Evolutionary conservation across 2,888 invertebrate genomes (phyloP).

Genomic region (Imbricaverruca yamaguchii): DNA sequence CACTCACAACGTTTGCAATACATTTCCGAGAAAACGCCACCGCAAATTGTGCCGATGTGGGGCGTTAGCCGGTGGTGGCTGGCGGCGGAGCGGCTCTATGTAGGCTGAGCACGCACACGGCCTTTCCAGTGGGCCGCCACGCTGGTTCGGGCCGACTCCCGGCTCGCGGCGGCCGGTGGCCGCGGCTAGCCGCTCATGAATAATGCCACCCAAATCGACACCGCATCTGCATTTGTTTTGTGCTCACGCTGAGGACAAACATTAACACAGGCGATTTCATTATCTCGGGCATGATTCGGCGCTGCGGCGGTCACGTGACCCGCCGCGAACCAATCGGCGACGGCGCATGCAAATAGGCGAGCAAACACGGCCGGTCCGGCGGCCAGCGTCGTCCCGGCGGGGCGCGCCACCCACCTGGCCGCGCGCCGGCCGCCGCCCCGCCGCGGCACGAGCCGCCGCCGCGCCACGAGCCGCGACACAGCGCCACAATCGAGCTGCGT

Average conservation of each 20-base stretch:
- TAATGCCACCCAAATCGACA: constrained; percentile 13
- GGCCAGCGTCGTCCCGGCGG: neutral
- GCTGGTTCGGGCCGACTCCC: too few relatives aligned
- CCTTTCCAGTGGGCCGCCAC: too few relatives aligned
- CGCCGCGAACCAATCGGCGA: neutral
- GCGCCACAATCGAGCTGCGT: neutral
- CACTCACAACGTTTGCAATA: constrained; percentile 11
- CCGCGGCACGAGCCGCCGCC: neutral
- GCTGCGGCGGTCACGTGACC: neutral
- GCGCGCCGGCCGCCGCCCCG: neutral
- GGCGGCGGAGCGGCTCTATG: neutral
- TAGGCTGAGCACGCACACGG: neutral
- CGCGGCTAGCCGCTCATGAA: neutral
- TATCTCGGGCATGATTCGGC: constrained; percentile 20
- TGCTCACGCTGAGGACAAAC: constrained; percentile 19
- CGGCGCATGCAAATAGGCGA: neutral
- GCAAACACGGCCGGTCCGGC: neutral
- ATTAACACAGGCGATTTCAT: constrained; percentile 19
- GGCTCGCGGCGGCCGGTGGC: too few relatives aligned
- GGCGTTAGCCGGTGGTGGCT: neutral
- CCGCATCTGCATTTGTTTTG: constrained; percentile 21
- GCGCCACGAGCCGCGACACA: neutral
- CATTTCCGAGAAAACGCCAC: constrained; percentile 13
- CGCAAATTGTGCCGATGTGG: neutral
- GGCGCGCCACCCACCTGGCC: neutral